These are phyloP conservation scores for Mus pahari DNA, from an alignment of 2,113 vertebrate species.

Conservation along the genomic window DNA sequence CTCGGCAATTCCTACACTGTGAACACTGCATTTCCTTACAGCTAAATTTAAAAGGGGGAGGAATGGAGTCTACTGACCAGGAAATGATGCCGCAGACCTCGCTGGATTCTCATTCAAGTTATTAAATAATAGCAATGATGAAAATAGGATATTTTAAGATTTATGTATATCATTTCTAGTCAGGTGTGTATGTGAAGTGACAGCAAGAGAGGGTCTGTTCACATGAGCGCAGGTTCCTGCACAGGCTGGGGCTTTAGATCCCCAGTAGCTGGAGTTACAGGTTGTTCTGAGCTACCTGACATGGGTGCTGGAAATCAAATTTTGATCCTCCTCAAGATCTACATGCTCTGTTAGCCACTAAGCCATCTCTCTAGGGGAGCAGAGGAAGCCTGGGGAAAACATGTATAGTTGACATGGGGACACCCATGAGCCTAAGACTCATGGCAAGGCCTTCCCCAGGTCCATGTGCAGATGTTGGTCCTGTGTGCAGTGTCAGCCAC, in stretches of 20 bases:
- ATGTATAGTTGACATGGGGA: background rate
- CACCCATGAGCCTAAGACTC: background rate
- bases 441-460: background rate
- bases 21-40: background rate
- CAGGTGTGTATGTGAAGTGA: background rate
- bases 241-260: background rate
- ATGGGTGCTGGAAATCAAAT: background rate
- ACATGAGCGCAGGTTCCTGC: background rate
- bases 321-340: background rate
- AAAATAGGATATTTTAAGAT: background rate
- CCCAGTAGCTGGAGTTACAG: background rate
- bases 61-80: background rate
- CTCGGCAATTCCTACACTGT: background rate
- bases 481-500: background rate
- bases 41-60: background rate
- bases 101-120: slow-evolving; percentile 13
- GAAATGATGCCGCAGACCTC: background rate
- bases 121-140: background rate
- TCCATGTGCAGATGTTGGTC: background rate
- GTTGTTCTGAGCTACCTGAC: background rate
- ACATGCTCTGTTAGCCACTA: background rate
- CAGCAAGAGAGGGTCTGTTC: background rate
- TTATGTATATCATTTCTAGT: background rate
- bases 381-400: background rate
- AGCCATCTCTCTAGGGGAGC: background rate